Evolutionary conservation across 2,113 vertebrate genomes (phyloP).

Genomic region (Spea bombifrons): DNA sequence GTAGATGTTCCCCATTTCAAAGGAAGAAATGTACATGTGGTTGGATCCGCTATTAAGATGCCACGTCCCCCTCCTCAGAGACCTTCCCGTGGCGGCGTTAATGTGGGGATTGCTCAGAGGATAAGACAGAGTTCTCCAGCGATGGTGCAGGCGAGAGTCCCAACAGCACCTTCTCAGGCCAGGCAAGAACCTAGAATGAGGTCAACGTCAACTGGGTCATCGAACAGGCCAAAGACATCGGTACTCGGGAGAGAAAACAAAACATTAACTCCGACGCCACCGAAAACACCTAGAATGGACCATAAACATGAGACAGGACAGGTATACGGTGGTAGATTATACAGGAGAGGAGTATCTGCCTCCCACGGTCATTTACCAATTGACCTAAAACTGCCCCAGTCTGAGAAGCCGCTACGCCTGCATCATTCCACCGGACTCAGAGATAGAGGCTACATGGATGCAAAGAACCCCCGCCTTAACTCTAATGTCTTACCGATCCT

Average conservation of each 20-base stretch:
- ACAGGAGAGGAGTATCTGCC: background rate
- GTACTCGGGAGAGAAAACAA: background rate
- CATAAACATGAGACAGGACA: background rate
- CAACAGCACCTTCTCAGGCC: background rate
- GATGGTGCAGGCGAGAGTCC: slow-evolving; percentile 9
- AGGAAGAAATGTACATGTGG: slow-evolving; percentile 76
- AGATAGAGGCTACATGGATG: slow-evolving; percentile 44
- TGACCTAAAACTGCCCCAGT: background rate
- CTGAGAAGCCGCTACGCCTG: slow-evolving; percentile 22
- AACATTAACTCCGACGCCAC: background rate
- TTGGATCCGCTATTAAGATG: slow-evolving; percentile 68
- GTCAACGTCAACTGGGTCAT: background rate
- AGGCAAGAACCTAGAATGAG: background rate
- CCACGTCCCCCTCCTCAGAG: slow-evolving; percentile 46
- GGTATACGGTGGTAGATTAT: background rate
- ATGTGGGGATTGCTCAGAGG: background rate
- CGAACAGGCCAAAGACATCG: slow-evolving; percentile 5
- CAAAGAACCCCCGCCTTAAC: slow-evolving; percentile 9
- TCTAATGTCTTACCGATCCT: slow-evolving; percentile 38
- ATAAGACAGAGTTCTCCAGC: slow-evolving; percentile 4
- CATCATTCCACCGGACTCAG: slow-evolving; percentile 27
- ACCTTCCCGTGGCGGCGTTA: background rate
- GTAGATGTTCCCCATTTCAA: slow-evolving; percentile 78
- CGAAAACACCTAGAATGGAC: background rate
- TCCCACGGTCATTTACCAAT: background rate